Base-by-base conservation (phyloP, 2,113 vertebrate genomes). In the Nematolebias whitei region DNA sequence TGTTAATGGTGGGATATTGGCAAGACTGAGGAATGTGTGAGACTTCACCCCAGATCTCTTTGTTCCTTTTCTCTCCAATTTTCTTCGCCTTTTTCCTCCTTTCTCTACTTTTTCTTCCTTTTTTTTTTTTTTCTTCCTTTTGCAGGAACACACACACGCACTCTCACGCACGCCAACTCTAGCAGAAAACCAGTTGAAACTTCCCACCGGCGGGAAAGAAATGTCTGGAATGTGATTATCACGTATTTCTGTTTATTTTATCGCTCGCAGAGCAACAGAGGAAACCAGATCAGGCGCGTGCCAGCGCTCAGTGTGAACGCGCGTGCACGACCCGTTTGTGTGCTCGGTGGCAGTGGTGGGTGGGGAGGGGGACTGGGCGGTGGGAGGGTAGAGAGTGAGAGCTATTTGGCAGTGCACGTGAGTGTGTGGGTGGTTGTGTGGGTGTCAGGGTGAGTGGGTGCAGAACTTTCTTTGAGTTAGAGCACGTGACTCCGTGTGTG, bases 211-310 rank as follows among this genome's bases (percentile, higher is more conserved):
- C 84, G 64, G 87, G 78, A 85, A 63, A 86, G 86, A 88, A 89
- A 87, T 86, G 82, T 65, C 54, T 65, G 79, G 88, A 89, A 91
- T 89, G 87, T 78, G 78, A 87, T 91, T 87, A 88, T 88, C 85
- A 81, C 71, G 65, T 79, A 84, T 90, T 88, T 89, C 83, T 91
- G 88, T 91, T 92, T 90, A 83, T 90, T 88, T 90, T 90, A 91
- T 90, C 86, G 71, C 79, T 83, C 68, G 57, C 68, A 64, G 76
- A 89, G 82, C 76, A 85, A 80, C 78, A 87, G 77, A 87, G 82
- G 70, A 92, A 89, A 91, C 78, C 83, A 89, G 83, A 91, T 81
- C 86, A 68, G 74, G 78, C 73, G 35, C 80, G 71, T 74, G 74
- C 76, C 50, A 56, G 53, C 68, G 54, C 64, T 60, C 71, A 68